Base-by-base conservation (phyloP, 2,797 vertebrate genomes). In the Tragopan temminckii region DNA sequence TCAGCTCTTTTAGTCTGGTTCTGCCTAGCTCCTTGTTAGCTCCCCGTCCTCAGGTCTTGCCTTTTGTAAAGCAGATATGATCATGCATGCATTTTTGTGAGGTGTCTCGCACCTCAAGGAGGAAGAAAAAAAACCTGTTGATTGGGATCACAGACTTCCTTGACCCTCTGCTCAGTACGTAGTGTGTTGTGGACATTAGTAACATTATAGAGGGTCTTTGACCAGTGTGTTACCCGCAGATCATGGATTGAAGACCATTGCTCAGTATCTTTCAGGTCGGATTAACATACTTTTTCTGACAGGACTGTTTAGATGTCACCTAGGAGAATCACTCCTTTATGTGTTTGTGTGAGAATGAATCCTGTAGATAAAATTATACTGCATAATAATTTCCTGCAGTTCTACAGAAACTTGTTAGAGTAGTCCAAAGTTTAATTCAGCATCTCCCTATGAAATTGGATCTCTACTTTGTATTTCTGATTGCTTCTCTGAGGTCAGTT, bases 351-450 rank as follows among this genome's bases (percentile, higher is more conserved):
- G 82, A 63, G 88, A 93, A 55, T 55, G 43, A 93, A 75, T 70
- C 79, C 36, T 71, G 50, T 63, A 85, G 63, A 87, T 89, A 78
- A 91, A 83, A 78, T 78, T 78, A 45, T 71, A 46, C 63, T 67
- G 53, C 3, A 0, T 91, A 70, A 62, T 75, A 70, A 45, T 89
- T 93, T 79, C 71, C 75, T 95, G 75, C 53, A 87, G 66, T 68
- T 93, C 75, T 50, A 58, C 27, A 71, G 76, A 31, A 87, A 81
- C 67, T 84, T 88, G 63, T 87, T 89, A 64, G 76, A 53, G 79
- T 78, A 75, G 45, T 67, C 38, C 4, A 1, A 93, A 95, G 93
- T 89, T 89, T 85, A 89, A 87, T 93, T 89, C 91, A 85, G 40
- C 80, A 72, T 87, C 75, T 87, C 68, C 64, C 80, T 81, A 10